phyloP scores from a whole-genome alignment of 2,113 vertebrate species.

The Limnothrissa miodon region DNA sequence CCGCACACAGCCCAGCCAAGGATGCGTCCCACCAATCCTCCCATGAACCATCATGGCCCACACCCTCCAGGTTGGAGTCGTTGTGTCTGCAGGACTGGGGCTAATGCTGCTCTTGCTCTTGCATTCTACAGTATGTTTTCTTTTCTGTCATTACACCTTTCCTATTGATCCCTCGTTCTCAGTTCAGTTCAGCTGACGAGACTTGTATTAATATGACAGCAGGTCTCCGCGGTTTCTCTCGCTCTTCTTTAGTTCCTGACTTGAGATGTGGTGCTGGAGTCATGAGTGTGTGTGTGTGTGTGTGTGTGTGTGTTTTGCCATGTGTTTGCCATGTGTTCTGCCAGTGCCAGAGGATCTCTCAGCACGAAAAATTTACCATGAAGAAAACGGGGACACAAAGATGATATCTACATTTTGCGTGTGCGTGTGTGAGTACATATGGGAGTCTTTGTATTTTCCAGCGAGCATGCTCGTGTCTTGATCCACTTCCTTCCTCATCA shows the following conservation, averaged over 20 bases:
- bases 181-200: background rate
- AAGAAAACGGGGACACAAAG: background rate
- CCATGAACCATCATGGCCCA: background rate
- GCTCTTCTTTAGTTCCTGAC: background rate
- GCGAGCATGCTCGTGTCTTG: constrained; percentile 33
- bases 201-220: no score
- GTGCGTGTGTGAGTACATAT: background rate
- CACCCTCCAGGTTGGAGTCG: background rate
- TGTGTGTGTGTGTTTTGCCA: background rate
- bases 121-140: background rate
- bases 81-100: background rate
- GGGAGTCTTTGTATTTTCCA: background rate
- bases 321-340: background rate
- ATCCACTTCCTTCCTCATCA: constrained; percentile 45
- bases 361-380: background rate
- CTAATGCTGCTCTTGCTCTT: no score
- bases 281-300: background rate
- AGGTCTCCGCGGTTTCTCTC: no score
- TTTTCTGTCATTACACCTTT: background rate
- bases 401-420: background rate
- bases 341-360: background rate
- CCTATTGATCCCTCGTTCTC: background rate
- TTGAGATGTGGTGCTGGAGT: no score
- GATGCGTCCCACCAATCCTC: background rate
- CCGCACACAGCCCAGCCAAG: background rate